Conservation (phyloP, 2,888 invertebrate species). For the Lepeophtheirus nordmannii region DNA sequence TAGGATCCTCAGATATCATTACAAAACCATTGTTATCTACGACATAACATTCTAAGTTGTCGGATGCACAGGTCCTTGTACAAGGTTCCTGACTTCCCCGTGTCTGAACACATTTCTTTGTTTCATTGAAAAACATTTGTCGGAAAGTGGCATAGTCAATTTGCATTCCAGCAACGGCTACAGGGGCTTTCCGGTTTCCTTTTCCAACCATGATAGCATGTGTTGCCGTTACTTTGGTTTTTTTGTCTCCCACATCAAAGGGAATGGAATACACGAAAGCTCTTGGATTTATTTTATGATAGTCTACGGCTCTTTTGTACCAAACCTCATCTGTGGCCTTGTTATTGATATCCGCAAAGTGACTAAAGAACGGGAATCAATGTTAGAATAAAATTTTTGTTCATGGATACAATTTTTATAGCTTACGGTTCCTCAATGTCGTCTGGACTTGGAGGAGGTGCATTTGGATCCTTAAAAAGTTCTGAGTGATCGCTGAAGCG, state of each 20-base stretch:
- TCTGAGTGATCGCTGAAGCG: conserved; percentile 34
- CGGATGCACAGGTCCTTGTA: conserved; percentile 68
- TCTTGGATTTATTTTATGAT: conserved; percentile 65
- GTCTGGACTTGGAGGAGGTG: neutral
- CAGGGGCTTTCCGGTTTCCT: conserved; percentile 48
- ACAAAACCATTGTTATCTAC: conserved; percentile 89
- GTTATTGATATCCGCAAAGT: conserved; percentile 57
- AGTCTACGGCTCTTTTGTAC: conserved; percentile 80
- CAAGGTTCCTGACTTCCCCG: conserved; percentile 40
- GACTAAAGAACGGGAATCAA: conserved; percentile 39
- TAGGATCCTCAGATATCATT: conserved; percentile 66
- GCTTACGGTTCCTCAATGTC: conserved; percentile 24
- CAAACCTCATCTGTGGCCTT: conserved; percentile 71
- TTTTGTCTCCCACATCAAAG: conserved; percentile 47
- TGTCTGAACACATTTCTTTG: conserved; percentile 44
- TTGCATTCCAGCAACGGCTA: conserved; percentile 79
- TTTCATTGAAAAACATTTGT: conserved; percentile 69
- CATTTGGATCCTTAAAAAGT: conserved; percentile 11
- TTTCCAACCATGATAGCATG: conserved; percentile 69
- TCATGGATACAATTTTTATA: neutral
- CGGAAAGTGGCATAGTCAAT: conserved; percentile 67
- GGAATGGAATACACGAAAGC: conserved; percentile 81
- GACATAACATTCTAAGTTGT: conserved; percentile 77
- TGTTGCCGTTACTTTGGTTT: conserved; percentile 60
- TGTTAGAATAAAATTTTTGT: neutral